phyloP scores from a whole-genome alignment of 1,140 invertebrate genomes.

The Ceratosolen solmsi region DNA sequence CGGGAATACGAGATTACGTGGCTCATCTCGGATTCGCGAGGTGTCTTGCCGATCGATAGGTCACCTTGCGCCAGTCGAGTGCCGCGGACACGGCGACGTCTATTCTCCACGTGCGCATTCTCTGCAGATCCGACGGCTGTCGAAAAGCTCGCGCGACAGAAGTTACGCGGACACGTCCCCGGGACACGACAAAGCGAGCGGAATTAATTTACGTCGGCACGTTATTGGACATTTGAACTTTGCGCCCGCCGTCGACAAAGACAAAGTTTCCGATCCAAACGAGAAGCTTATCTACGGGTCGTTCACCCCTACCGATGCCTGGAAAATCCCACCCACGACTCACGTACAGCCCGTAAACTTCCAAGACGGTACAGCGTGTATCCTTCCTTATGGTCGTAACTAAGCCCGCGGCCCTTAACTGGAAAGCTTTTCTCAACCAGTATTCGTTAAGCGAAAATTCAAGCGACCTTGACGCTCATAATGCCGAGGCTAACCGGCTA shows the following conservation, averaged over 20 bases:
- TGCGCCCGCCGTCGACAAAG: neutral
- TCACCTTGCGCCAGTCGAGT: neutral
- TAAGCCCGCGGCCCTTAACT: too few relatives aligned
- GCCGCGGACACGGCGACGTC: neutral
- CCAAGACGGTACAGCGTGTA: too few relatives aligned
- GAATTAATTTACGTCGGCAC: neutral
- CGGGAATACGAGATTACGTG: conserved; percentile 51
- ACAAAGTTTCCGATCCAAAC: conserved; percentile 11
- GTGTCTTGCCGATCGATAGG: conserved; percentile 56
- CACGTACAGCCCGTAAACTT: neutral
- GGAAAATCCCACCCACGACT: neutral
- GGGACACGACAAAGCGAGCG: neutral
- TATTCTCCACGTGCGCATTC: conserved; percentile 23
- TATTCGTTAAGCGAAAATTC: too few relatives aligned
- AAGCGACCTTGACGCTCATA: too few relatives aligned
- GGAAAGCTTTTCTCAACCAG: too few relatives aligned
- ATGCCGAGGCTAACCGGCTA: too few relatives aligned
- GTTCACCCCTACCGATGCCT: neutral
- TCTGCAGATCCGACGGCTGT: neutral
- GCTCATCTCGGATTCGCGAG: conserved; percentile 56
- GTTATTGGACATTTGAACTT: conserved; percentile 18
- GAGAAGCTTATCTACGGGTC: neutral
- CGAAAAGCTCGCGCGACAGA: neutral
- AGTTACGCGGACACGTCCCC: neutral
- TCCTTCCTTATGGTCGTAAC: too few relatives aligned